phyloP scores from a whole-genome alignment of 1,140 invertebrate genomes.

The Hermatobates lingyangjiaoensis region DNA sequence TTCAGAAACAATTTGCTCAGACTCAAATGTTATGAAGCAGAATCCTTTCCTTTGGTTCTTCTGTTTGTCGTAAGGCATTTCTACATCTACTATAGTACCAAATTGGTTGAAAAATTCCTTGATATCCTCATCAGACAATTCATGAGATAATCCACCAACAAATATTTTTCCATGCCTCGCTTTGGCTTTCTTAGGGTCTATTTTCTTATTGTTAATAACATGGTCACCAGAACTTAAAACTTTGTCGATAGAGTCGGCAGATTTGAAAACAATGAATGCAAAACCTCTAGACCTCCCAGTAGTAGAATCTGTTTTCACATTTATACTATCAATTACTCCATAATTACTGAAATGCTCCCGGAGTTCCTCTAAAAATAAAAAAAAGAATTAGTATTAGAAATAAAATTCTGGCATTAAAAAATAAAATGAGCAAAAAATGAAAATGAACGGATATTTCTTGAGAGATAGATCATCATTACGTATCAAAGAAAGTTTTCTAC shows the following conservation, averaged over 20 bases:
- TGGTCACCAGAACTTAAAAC: slow-evolving; percentile 65
- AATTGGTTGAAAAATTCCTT: slow-evolving; percentile 76
- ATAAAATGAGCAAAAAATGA: too few relatives aligned
- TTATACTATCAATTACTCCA: slow-evolving; percentile 40
- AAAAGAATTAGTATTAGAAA: slow-evolving; percentile 10
- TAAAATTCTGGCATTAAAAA: neutral
- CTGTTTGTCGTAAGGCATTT: slow-evolving; percentile 89
- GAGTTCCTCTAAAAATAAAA: slow-evolving; percentile 62
- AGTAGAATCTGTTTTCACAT: slow-evolving; percentile 42
- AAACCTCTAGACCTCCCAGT: slow-evolving; percentile 44
- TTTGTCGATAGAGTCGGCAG: slow-evolving; percentile 73
- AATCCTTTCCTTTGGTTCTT: slow-evolving; percentile 91
- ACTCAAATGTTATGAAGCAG: slow-evolving; percentile 88
- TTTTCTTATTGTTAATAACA: slow-evolving; percentile 80
- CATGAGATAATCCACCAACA: slow-evolving; percentile 76
- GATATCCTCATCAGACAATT: slow-evolving; percentile 81
- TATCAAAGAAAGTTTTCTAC: too few relatives aligned
- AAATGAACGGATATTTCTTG: too few relatives aligned
- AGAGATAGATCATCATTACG: too few relatives aligned
- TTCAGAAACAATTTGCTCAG: slow-evolving; percentile 78
- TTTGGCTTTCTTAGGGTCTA: slow-evolving; percentile 88
- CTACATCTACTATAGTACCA: slow-evolving; percentile 78
- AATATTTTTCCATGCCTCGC: slow-evolving; percentile 86
- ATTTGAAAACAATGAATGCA: slow-evolving; percentile 75
- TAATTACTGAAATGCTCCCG: slow-evolving; percentile 50